A percentile compares a stretch with the other conserved stretches of the same genome.
Conservation (phyloP, 2,113 vertebrate genomes). For the Nymphicus hollandicus region DNA sequence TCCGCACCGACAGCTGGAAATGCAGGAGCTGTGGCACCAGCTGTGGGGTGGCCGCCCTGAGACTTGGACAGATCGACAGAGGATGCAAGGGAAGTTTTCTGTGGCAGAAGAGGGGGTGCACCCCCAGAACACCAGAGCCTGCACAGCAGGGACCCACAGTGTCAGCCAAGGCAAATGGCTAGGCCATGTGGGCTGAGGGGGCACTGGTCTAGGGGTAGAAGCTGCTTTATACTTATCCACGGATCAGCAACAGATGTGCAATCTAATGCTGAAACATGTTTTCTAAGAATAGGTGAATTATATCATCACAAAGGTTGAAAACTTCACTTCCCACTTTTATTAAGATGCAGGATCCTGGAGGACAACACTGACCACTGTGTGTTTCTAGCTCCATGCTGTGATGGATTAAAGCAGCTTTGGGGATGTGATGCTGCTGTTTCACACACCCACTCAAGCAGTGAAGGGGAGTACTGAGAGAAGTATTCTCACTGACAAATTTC, state of each 20-base stretch:
- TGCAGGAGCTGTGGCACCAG: accelerated
- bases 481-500: not conserved
- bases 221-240: not conserved
- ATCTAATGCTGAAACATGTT: not conserved
- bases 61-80: accelerated
- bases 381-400: not conserved
- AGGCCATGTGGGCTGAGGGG: not conserved
- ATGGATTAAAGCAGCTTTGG: not conserved
- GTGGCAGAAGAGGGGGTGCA: not conserved
- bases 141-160: not conserved
- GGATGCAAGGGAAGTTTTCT: not conserved
- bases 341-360: not conserved
- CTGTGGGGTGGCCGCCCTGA: accelerated
- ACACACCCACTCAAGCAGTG: not conserved
- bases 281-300: not conserved
- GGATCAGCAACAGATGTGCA: not conserved
- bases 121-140: not conserved
- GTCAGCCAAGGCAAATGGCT: not conserved
- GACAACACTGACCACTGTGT: not conserved
- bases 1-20: not conserved
- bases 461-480: not conserved
- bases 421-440: not conserved
- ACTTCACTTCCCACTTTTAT: not conserved
- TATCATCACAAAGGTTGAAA: not conserved
- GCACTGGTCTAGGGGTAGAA: too few relatives aligned